Conservation (phyloP, 2,797 vertebrate genomes). For the Syndactyla subalaris region DNA sequence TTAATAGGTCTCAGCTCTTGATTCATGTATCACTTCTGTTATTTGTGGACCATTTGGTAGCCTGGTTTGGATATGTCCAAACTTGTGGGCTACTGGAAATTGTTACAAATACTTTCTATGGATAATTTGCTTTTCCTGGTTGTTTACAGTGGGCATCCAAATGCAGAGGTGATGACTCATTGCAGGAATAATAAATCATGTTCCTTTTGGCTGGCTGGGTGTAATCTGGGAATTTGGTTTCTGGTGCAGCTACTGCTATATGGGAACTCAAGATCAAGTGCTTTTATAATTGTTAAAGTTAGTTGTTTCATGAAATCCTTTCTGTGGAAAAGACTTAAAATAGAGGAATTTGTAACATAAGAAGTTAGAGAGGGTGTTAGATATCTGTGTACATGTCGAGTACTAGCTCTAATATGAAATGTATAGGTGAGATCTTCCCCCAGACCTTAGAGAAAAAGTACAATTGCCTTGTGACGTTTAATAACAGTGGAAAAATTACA, state of each 20-base stretch:
- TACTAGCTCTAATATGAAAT: neutral
- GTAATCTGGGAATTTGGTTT: neutral
- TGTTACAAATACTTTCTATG: neutral
- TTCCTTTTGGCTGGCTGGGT: neutral
- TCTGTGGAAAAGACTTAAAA: neutral
- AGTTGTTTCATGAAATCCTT: neutral
- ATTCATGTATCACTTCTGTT: neutral
- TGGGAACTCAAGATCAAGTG: neutral
- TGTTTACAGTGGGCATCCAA: neutral
- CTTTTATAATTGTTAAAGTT: neutral
- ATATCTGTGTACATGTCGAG: neutral
- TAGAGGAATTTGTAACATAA: rapidly evolving
- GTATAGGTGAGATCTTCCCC: neutral
- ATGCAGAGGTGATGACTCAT: neutral
- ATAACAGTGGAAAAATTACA: neutral
- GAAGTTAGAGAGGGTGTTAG: neutral
- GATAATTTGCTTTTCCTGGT: neutral
- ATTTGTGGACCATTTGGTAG: neutral
- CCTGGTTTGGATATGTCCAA: neutral
- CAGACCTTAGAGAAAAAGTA: neutral
- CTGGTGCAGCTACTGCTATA: neutral
- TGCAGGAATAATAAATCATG: neutral
- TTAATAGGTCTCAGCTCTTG: neutral
- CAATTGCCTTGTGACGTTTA: neutral
- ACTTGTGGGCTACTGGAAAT: neutral